Evolutionary conservation across 1,140 invertebrate genomes (phyloP).

Genomic region (Bombus fervidus): DNA sequence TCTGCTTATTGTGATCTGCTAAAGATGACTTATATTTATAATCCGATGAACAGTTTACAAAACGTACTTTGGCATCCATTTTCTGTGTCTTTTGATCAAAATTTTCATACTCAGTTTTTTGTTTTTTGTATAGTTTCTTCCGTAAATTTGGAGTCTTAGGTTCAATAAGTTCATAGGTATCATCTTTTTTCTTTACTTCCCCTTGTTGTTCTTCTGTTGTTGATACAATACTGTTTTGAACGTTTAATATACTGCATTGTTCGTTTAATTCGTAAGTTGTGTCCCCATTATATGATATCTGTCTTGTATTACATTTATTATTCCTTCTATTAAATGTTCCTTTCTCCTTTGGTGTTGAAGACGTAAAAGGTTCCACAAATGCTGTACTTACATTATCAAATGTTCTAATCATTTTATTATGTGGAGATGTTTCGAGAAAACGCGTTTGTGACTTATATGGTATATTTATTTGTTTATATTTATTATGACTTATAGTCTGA

Average conservation of each 20-base stretch:
- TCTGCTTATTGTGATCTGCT: background rate
- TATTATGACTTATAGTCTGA: background rate
- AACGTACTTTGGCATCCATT: background rate
- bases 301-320: conserved; percentile 1
- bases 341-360: conserved; percentile 57
- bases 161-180: conserved; percentile 71
- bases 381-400: background rate
- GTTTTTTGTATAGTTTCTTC: background rate
- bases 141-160: conserved; percentile 64
- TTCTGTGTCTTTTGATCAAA: background rate
- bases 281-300: background rate
- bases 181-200: conserved; percentile 20
- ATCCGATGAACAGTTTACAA: background rate
- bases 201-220: background rate
- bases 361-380: conserved; percentile 27
- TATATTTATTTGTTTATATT: background rate
- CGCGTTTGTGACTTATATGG: background rate
- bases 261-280: conserved; percentile 21
- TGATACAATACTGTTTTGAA: conserved; percentile 1
- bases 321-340: conserved; percentile 34
- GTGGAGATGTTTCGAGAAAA: background rate
- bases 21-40: too few relatives aligned
- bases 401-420: background rate
- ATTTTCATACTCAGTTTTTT: background rate
- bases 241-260: background rate